Evolutionary conservation across 2,888 invertebrate species (phyloP).

Genomic region (Hybos culiciformis): DNA sequence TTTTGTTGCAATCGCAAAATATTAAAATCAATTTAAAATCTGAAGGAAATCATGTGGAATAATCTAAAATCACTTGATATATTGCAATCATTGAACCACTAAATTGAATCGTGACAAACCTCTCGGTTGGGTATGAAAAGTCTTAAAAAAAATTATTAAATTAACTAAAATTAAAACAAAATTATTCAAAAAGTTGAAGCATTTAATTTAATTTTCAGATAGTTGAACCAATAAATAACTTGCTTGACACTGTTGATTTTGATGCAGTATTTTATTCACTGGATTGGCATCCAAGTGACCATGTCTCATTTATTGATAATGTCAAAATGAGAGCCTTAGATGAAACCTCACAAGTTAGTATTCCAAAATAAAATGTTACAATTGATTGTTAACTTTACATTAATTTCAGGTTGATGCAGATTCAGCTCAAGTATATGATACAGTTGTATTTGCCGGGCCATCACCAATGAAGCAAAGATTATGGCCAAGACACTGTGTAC

Average conservation of each 20-base stretch:
- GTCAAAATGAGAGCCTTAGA: slow-evolving; percentile 61
- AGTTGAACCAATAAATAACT: slow-evolving; percentile 77
- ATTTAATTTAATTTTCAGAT: slow-evolving; percentile 40
- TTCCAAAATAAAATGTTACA: neutral
- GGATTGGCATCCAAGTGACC: slow-evolving; percentile 93
- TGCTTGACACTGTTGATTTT: slow-evolving; percentile 68
- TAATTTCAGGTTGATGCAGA: slow-evolving; percentile 49
- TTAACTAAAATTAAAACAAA: neutral
- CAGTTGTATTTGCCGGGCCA: slow-evolving; percentile 81
- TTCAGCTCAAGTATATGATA: slow-evolving; percentile 73
- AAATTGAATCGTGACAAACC: too few relatives aligned
- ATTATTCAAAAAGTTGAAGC: neutral
- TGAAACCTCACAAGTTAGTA: slow-evolving; percentile 51
- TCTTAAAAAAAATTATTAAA: neutral
- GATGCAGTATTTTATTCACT: slow-evolving; percentile 84
- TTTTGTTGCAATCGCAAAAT: too few relatives aligned
- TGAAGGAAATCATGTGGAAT: too few relatives aligned
- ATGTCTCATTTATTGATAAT: slow-evolving; percentile 90
- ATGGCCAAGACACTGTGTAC: slow-evolving; percentile 95
- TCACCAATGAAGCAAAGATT: slow-evolving; percentile 76
- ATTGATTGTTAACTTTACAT: neutral
- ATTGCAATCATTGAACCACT: too few relatives aligned
- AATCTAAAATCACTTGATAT: too few relatives aligned
- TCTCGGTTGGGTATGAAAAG: too few relatives aligned
- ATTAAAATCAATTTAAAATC: too few relatives aligned